phyloP scores from a whole-genome alignment of 2,888 invertebrate species.

The Deilephila elpenor region DNA sequence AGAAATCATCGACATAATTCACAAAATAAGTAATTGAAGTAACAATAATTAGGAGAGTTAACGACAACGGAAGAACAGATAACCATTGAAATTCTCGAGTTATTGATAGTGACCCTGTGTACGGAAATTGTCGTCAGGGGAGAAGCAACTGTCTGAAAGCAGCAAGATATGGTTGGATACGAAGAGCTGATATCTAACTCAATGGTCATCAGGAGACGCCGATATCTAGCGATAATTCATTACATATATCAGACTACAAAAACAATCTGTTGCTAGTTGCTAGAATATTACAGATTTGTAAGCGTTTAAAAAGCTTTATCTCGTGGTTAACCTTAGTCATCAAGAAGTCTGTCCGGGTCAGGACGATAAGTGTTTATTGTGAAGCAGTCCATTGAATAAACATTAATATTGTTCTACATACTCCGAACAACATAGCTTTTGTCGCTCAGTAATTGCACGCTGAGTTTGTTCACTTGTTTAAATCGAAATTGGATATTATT shows the following conservation, averaged over 20 bases:
- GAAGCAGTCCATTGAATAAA: constrained; percentile 18
- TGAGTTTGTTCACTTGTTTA: constrained; percentile 5
- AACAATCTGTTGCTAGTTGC: not conserved
- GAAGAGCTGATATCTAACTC: too few species aligned
- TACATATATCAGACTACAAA: not conserved
- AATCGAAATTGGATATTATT: not conserved
- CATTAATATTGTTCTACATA: constrained; percentile 6
- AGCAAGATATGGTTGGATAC: too few species aligned
- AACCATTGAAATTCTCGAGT: too few species aligned
- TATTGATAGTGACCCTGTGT: too few species aligned
- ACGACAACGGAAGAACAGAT: too few species aligned
- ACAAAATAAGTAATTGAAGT: too few species aligned
- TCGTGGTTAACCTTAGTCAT: constrained; percentile 38
- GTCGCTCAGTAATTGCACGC: not conserved
- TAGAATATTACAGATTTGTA: constrained; percentile 11
- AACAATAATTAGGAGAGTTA: too few species aligned
- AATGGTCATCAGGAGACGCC: too few species aligned
- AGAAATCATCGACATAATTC: too few species aligned
- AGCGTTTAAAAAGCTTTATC: constrained; percentile 32
- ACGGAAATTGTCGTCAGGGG: too few species aligned
- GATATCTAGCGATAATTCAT: too few species aligned
- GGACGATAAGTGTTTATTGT: constrained; percentile 38
- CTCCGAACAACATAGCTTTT: not conserved
- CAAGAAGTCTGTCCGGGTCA: constrained; percentile 50
- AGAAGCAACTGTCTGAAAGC: too few species aligned